Evolutionary conservation across 2,888 invertebrate genomes (phyloP), one percentile per base, ranked within the genome.

Genomic region (Sturmia bella): DNA sequence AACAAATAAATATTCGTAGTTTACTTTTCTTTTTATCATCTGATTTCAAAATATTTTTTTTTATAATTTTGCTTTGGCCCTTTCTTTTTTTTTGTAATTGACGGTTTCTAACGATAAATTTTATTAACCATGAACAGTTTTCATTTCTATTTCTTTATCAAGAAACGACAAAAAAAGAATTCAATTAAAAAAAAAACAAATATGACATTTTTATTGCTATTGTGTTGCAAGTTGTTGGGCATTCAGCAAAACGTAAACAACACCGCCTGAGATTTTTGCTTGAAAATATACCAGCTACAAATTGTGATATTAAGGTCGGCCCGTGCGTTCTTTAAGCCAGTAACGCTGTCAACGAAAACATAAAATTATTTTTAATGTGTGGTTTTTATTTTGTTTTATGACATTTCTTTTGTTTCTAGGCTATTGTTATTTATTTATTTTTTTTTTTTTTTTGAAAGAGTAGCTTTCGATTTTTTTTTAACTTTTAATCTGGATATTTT

Each of bases 381-480:
- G n/a, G n/a, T n/a, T 17, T 59, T 5, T 39, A 0, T 5, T n/a
- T 4, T 15, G 61, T 48, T 48, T 57, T 21, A 48, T 43, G 37
- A 13, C 9, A 19, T 39, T 39, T 61, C 13, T 50, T 52, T 41
- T 11, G 21, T 6, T 43, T 3, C 52, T 61, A 4, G 19, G 9
- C 9, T 19, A 50, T 72, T 41, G 27, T 72, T 27, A 21, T 69
- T 2, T 32, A 70, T 21, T 69, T n/a, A n/a, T 24, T 3, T n/a
- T n/a, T n/a, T n/a, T n/a, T n/a, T n/a, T n/a, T n/a, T 4, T 27
- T 27, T 27, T 27, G 27, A 4, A 3, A 27, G 27, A 27, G 27
- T 27, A 27, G 27, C n/a, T n/a, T n/a, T n/a, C n/a, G n/a, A n/a
- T n/a, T n/a, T n/a, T n/a, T n/a, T n/a, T n/a, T n/a, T n/a, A n/a